These are phyloP conservation scores for Cryptus armator DNA, from an alignment of 2,888 invertebrate genomes.

Conservation along the genomic window DNA sequence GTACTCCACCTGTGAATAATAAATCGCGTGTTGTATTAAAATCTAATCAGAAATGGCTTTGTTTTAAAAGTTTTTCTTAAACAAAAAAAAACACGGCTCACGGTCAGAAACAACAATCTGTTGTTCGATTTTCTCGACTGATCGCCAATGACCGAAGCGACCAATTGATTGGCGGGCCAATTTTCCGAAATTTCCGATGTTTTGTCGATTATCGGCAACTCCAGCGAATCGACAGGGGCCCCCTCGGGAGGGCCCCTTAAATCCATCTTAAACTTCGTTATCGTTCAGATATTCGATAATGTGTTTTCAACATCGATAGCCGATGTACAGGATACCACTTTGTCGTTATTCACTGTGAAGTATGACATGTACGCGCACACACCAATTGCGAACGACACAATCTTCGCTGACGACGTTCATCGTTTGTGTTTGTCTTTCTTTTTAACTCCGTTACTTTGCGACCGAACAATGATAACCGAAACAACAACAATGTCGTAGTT, in stretches of 20 bases:
- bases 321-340: neutral
- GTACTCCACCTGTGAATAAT: constrained; percentile 80
- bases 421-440: neutral
- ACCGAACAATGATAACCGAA: neutral
- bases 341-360: constrained; percentile 20
- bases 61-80: neutral
- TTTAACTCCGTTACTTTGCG: neutral
- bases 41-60: neutral
- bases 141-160: constrained; percentile 76
- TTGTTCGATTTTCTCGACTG: constrained; percentile 80
- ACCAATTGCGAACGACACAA: constrained; percentile 4
- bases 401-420: neutral
- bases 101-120: constrained; percentile 81
- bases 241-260: constrained; percentile 84
- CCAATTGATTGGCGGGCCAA: constrained; percentile 77
- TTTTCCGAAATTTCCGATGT: constrained; percentile 75
- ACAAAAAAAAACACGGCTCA: constrained; percentile 71
- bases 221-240: constrained; percentile 83
- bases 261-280: constrained; percentile 78
- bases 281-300: constrained; percentile 36
- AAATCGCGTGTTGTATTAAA: neutral
- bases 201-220: constrained; percentile 80
- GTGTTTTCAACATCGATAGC: neutral
- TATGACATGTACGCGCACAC: constrained; percentile 1
- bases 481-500: neutral